Evolutionary conservation across 30 jellyfish, hydroid and myxozoan genomes (phyloP).

Genomic region (Rhopilema esculentum): DNA sequence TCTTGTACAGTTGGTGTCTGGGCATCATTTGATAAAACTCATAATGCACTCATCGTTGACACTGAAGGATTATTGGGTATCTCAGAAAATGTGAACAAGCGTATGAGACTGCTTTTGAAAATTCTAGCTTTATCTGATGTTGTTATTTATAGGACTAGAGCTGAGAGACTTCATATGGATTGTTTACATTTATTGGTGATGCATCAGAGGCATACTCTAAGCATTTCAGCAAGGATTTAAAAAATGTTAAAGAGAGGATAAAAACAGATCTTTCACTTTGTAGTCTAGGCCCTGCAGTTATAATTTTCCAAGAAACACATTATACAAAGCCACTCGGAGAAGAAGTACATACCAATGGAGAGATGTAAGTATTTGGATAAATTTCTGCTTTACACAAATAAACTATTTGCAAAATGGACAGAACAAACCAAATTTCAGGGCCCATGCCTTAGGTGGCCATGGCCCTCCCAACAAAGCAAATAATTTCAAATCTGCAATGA

Average conservation of each 20-base stretch:
- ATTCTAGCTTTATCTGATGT: conserved; percentile 96
- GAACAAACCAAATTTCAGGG: no score
- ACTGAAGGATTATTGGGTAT: conserved; percentile 98
- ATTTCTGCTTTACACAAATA: no score
- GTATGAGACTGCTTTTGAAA: conserved; percentile 96
- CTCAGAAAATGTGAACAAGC: conserved; percentile 92
- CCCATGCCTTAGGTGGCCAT: no score
- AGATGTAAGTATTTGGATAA: not conserved
- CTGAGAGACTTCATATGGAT: conserved; percentile 98
- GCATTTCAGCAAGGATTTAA: conserved; percentile 90
- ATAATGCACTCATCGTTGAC: conserved; percentile 88
- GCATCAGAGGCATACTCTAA: conserved; percentile 98
- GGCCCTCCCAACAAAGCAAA: no score
- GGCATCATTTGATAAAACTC: conserved; percentile 85
- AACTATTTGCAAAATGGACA: no score
- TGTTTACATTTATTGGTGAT: conserved; percentile 97
- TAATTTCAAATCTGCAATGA: no score
- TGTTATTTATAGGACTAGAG: conserved; percentile 96
- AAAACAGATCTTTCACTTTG: conserved; percentile 90
- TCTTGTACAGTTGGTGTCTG: conserved; percentile 99
- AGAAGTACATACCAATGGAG: conserved; percentile 15
- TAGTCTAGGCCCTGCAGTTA: conserved; percentile 97
- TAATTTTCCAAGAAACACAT: conserved; percentile 96
- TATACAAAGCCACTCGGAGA: conserved; percentile 96
- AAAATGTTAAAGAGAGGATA: conserved; percentile 85